These are phyloP conservation scores for Macrotrachela quadricornifera DNA, from an alignment of 1,140 invertebrate genomes.

Conservation along the genomic window DNA sequence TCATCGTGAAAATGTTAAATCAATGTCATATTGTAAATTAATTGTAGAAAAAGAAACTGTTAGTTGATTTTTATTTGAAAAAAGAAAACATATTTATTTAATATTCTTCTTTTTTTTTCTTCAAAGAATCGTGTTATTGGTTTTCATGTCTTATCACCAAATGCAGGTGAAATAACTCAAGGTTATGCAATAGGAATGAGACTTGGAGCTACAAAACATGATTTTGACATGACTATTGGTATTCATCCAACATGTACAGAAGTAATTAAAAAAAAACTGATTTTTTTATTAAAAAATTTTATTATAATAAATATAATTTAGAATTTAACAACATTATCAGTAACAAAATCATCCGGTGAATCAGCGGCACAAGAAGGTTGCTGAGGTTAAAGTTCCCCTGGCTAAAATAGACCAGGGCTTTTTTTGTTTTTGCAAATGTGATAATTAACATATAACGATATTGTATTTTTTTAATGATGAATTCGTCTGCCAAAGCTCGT, in stretches of 20 bases:
- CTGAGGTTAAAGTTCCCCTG: slow-evolving; percentile 37
- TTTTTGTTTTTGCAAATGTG: no score
- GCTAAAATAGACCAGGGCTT: no score
- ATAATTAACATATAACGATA: no score
- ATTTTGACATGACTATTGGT: slow-evolving; percentile 68
- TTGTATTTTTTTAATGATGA: no score
- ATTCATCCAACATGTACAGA: slow-evolving; percentile 89
- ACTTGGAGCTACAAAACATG: slow-evolving; percentile 66
- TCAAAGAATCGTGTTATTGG: slow-evolving; percentile 66
- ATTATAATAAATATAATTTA: no score
- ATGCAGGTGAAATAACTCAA: slow-evolving; percentile 90
- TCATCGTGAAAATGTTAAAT: slow-evolving; percentile 31
- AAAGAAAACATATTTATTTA: no score
- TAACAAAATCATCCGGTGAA: slow-evolving; percentile 39
- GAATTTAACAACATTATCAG: slow-evolving; percentile 37
- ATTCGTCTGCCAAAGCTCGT: no score
- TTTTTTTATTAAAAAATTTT: no score
- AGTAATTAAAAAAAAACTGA: no score
- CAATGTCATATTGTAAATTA: slow-evolving; percentile 40
- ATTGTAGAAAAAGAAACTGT: slow-evolving; percentile 21
- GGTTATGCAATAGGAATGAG: slow-evolving; percentile 50
- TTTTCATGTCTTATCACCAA: slow-evolving; percentile 78
- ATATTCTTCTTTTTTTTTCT: no score
- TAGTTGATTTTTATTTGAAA: neutral
- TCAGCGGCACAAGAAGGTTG: slow-evolving; percentile 32